These are phyloP conservation scores for Penaeus chinensis DNA, from an alignment of 1,140 invertebrate species.

Conservation along the genomic window DNA sequence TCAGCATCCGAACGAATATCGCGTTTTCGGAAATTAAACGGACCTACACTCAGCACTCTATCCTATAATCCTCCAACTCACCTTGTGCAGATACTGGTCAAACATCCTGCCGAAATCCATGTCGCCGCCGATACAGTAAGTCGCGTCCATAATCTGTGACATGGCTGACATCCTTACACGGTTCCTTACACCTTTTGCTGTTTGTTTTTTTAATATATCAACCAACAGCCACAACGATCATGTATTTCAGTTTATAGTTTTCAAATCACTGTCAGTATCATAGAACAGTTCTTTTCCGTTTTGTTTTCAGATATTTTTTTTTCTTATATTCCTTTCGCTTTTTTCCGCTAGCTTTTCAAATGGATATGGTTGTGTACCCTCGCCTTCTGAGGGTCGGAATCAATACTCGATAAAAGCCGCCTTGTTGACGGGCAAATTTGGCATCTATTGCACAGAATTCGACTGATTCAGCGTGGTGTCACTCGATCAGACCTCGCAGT, in stretches of 20 bases:
- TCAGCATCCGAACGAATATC: too few relatives aligned
- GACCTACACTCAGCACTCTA: too few relatives aligned
- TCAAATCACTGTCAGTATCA: slow-evolving; percentile 20
- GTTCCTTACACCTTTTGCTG: too few relatives aligned
- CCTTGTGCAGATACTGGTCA: slow-evolving; percentile 58
- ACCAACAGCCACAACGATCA: neutral
- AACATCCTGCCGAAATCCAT: slow-evolving; percentile 58
- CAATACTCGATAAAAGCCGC: slow-evolving; percentile 45
- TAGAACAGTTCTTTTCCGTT: neutral
- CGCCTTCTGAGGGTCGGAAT: slow-evolving; percentile 31
- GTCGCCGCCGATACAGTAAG: slow-evolving; percentile 55
- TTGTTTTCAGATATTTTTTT: neutral
- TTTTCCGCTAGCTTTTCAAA: slow-evolving; percentile 20
- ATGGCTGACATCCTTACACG: slow-evolving; percentile 41
- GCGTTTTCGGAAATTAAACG: too few relatives aligned
- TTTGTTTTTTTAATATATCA: neutral
- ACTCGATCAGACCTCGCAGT: neutral
- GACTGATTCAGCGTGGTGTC: slow-evolving; percentile 1
- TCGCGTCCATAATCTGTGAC: slow-evolving; percentile 59
- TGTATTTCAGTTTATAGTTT: neutral
- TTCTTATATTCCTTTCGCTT: neutral
- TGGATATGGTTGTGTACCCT: neutral
- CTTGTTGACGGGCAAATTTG: slow-evolving; percentile 36
- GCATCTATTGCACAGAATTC: slow-evolving; percentile 36
- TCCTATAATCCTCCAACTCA: neutral